These are phyloP conservation scores for Papilio glaucus DNA, from an alignment of 1,140 invertebrate genomes.

Conservation along the genomic window DNA sequence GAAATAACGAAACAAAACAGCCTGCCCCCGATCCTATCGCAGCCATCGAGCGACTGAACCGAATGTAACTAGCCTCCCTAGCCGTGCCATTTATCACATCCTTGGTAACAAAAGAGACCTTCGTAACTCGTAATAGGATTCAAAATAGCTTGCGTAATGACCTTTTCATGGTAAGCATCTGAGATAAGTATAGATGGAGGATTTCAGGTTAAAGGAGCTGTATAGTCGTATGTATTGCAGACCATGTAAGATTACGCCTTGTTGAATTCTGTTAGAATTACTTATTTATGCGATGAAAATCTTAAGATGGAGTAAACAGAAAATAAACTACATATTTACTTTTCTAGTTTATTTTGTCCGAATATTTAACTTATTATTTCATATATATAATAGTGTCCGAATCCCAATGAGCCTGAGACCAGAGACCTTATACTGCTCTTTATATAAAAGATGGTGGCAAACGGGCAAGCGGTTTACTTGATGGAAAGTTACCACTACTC, in stretches of 20 bases:
- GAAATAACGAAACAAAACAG: conserved; percentile 72
- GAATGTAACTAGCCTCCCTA: conserved; percentile 48
- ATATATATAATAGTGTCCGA: too few relatives aligned
- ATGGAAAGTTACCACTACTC: too few relatives aligned
- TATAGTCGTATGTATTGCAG: conserved; percentile 60
- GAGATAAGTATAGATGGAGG: conserved; percentile 69
- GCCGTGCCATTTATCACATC: conserved; percentile 27
- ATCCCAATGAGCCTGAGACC: too few relatives aligned
- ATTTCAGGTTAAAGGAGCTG: conserved; percentile 71
- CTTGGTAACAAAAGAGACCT: conserved; percentile 38
- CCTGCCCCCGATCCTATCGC: conserved; percentile 60
- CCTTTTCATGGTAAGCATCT: conserved; percentile 61
- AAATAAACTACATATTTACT: neutral
- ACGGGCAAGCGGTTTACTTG: too few relatives aligned
- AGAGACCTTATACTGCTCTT: too few relatives aligned
- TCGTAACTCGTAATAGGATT: conserved; percentile 38
- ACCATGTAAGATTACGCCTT: conserved; percentile 47
- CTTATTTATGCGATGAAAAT: conserved; percentile 49
- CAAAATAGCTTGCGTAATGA: conserved; percentile 41
- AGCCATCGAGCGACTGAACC: conserved; percentile 45
- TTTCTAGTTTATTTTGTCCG: neutral
- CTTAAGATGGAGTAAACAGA: conserved; percentile 3
- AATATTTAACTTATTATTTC: too few relatives aligned
- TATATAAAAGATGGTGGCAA: too few relatives aligned
- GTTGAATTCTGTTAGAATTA: conserved; percentile 55